Evolutionary conservation across 1,140 invertebrate species (phyloP), one percentile per base, ranked within the genome.

Genomic region (Bathynomus jamesi): DNA sequence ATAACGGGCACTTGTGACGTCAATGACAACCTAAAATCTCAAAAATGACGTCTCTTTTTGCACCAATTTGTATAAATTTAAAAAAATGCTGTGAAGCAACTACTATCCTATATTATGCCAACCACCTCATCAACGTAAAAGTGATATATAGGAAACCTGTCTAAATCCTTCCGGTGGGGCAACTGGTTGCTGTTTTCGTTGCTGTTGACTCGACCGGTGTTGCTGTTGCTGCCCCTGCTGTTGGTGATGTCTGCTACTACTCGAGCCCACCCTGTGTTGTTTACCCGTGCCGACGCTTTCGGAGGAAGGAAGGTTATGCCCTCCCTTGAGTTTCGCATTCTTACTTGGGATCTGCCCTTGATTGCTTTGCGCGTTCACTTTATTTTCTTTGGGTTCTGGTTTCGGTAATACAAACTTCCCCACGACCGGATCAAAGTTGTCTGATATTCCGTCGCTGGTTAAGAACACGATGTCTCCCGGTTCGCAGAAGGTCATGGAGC

Each of bases 351-450:
- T 30, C 13, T n/a, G 32, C 28, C 61, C 61, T 70, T 40, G n/a
- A 25, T 32, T 61, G 60, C 70, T 40, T 21, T 68, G 29, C 21
- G 24, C 21, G 65, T 3, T 29, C 53, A 8, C 28, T 30, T 46
- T 70, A 62, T 65, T 62, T 67, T 11, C 65, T 65, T 65, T 53
- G 21, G 40, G 2, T 53, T 53, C 40, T 53, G 70, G 73, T 60
- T 82, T 82, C 17, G 87, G 86, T 21, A 91, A 83, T n/a, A 92
- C 92, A 81, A 96, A 93, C 83, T 94, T 94, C 5, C 93, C 94
- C 69, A 96, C 94, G 60, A 95, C 93, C 1, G 94, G 94, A 84
- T 96, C 94, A 81, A 95, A 94, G 81, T 96, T 96, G 80, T 96
- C 94, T 11, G 91, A 93, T 28, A 96, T 88, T n/a, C 94, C 94